A percentile compares a stretch with the other conserved stretches of the same genome.
Conservation (phyloP, 1,140 invertebrate genomes). For the Drosophila sulfurigaster region DNA sequence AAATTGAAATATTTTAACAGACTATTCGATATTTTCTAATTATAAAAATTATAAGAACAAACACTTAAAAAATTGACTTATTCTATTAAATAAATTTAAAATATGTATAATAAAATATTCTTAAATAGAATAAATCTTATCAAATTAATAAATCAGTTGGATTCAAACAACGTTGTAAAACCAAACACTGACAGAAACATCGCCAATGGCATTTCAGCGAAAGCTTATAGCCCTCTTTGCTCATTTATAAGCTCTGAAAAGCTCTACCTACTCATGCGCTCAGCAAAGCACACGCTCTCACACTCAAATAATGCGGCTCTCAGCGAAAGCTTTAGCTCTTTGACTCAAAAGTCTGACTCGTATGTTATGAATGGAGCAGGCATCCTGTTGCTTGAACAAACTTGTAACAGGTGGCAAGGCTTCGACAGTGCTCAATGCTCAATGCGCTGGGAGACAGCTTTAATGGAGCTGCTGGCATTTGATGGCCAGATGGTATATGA, state of each 20-base stretch:
- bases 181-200: neutral
- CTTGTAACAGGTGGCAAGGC: constrained; percentile 78
- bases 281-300: constrained; percentile 20
- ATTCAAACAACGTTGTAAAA: neutral
- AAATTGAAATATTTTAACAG: too few relatives aligned
- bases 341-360: constrained; percentile 7
- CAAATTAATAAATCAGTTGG: too few relatives aligned
- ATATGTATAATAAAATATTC: too few relatives aligned
- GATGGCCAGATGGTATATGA: constrained; percentile 37
- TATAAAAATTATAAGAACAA: too few relatives aligned
- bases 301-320: constrained; percentile 4
- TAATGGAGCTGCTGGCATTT: constrained; percentile 48
- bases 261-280: constrained; percentile 62
- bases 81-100: too few relatives aligned
- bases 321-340: constrained; percentile 35
- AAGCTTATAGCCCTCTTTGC: neutral
- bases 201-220: neutral
- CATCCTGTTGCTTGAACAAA: constrained; percentile 74
- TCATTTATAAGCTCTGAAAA: constrained; percentile 26
- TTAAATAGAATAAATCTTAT: neutral
- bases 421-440: constrained; percentile 36
- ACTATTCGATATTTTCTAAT: too few relatives aligned
- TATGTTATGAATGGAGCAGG: constrained; percentile 75
- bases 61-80: too few relatives aligned
- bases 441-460: constrained; percentile 49